phyloP scores from a whole-genome alignment of 2,888 invertebrate species.

The Drosophila basisetae region DNA sequence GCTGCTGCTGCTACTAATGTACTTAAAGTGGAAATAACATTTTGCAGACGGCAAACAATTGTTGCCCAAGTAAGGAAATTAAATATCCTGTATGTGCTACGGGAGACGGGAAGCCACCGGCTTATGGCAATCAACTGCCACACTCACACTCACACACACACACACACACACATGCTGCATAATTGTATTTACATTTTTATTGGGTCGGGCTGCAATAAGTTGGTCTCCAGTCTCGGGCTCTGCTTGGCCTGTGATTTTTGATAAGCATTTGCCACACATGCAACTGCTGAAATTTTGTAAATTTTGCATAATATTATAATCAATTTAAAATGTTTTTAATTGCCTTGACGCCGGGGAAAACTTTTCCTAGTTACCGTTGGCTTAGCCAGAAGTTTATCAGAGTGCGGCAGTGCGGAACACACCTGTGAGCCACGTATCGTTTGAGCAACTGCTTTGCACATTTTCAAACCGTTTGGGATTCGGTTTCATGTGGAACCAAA shows the following conservation, averaged over 20 bases:
- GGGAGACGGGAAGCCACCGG: not conserved
- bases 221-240: slow-evolving; percentile 5
- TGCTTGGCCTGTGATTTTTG: slow-evolving; percentile 30
- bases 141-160: not conserved
- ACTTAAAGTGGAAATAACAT: slow-evolving; percentile 46
- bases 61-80: slow-evolving; percentile 61
- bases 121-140: slow-evolving; percentile 2
- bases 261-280: slow-evolving; percentile 33
- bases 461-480: slow-evolving; percentile 28
- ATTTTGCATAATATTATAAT: slow-evolving; percentile 75
- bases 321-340: slow-evolving; percentile 65
- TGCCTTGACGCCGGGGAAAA: slow-evolving; percentile 20
- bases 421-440: slow-evolving; percentile 41
- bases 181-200: slow-evolving; percentile 41
- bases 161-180: slow-evolving; percentile 9
- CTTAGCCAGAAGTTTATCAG: slow-evolving; percentile 48
- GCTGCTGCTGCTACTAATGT: slow-evolving; percentile 38
- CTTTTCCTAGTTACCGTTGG: slow-evolving; percentile 35
- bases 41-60: slow-evolving; percentile 45
- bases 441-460: slow-evolving; percentile 47
- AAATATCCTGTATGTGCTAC: slow-evolving; percentile 63
- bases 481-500: not conserved
- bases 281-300: slow-evolving; percentile 36
- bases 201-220: slow-evolving; percentile 18
- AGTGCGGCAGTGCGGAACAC: slow-evolving; percentile 28